Evolutionary conservation across 2,888 invertebrate genomes (phyloP).

Genomic region (Pristionchus fissidentatus): DNA sequence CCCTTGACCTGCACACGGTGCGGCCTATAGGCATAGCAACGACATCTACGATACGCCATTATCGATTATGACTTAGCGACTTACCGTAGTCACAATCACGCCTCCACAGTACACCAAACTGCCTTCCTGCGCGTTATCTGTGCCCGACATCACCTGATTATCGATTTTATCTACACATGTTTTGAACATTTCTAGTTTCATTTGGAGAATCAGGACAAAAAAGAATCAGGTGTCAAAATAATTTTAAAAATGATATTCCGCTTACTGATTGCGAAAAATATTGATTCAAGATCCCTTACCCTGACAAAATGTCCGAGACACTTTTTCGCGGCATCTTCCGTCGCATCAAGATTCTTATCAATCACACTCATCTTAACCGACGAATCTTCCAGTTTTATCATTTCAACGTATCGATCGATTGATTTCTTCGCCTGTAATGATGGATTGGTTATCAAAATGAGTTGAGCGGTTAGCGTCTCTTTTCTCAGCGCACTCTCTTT

Average conservation of each 20-base stretch:
- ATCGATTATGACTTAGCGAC: too few relatives aligned
- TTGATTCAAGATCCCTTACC: too few relatives aligned
- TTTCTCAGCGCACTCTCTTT: not conserved
- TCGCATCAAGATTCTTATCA: not conserved
- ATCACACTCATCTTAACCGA: not conserved
- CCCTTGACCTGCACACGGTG: too few relatives aligned
- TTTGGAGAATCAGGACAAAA: too few relatives aligned
- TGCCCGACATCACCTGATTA: not conserved
- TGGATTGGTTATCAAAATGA: not conserved
- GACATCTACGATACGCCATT: too few relatives aligned
- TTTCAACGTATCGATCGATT: not conserved
- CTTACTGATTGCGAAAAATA: too few relatives aligned
- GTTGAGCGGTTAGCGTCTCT: not conserved
- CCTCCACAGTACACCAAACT: constrained; percentile 12
- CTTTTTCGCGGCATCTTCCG: not conserved
- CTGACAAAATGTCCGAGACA: not conserved
- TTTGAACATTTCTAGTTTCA: too few relatives aligned
- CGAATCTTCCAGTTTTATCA: not conserved
- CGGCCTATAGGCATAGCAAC: too few relatives aligned
- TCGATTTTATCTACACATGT: not conserved
- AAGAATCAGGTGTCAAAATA: too few relatives aligned
- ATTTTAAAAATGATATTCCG: too few relatives aligned
- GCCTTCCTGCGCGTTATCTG: not conserved
- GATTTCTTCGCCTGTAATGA: not conserved
- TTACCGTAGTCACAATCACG: constrained; percentile 9